These are phyloP conservation scores for Delia radicum DNA, from an alignment of 1,140 invertebrate genomes.

Conservation along the genomic window DNA sequence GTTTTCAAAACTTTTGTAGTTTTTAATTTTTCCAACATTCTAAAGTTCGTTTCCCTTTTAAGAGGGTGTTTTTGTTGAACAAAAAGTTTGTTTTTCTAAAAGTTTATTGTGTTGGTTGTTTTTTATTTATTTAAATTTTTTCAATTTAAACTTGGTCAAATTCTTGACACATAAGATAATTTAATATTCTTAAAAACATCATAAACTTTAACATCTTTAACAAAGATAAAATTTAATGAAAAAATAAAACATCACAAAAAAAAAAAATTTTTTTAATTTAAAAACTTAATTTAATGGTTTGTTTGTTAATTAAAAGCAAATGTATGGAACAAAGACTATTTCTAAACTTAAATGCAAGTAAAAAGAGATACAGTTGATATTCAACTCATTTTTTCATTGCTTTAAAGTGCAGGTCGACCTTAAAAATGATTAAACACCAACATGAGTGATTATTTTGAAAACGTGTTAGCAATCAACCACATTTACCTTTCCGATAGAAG, in stretches of 20 bases:
- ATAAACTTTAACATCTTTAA: background rate
- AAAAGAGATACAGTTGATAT: no score
- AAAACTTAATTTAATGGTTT: no score
- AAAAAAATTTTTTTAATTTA: no score
- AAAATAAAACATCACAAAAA: no score
- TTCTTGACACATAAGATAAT: background rate
- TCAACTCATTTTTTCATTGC: no score
- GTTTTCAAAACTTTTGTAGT: background rate
- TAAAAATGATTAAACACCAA: background rate
- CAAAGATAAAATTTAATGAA: no score
- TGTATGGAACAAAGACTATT: no score
- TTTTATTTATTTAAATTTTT: background rate
- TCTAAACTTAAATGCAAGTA: no score
- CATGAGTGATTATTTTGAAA: background rate
- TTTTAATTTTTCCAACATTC: no score
- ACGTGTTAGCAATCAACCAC: background rate
- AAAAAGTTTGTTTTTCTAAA: background rate
- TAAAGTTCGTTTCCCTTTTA: background rate
- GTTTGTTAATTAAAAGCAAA: no score
- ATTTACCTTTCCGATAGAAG: background rate
- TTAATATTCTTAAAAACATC: background rate
- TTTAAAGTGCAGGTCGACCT: background rate
- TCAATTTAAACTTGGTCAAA: slow-evolving; percentile 1
- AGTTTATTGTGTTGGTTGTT: background rate
- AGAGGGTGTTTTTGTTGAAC: background rate